Evolutionary conservation across 2,113 vertebrate species (phyloP).

Genomic region (Psephotus haematonotus): DNA sequence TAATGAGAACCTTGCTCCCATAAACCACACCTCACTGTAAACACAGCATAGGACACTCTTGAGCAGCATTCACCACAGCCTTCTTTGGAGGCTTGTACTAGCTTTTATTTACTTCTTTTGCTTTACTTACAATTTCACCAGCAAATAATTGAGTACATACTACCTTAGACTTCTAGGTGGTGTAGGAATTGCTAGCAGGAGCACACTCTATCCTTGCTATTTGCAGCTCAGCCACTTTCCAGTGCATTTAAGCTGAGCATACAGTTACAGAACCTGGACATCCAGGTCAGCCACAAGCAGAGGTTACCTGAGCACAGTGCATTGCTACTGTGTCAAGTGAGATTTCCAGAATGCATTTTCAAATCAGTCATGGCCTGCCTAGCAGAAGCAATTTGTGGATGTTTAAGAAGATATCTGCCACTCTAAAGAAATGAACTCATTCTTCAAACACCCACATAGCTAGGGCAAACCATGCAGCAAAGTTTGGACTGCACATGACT

Average conservation of each 20-base stretch:
- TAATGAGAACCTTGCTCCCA: not conserved
- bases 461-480: not conserved
- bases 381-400: not conserved
- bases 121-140: not conserved
- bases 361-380: not conserved
- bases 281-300: not conserved
- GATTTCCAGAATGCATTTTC: not conserved
- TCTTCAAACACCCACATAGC: not conserved
- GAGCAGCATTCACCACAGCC: not conserved
- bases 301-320: not conserved
- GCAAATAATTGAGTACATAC: not conserved
- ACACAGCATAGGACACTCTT: not conserved
- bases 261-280: not conserved
- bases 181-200: not conserved
- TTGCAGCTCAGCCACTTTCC: too few species aligned
- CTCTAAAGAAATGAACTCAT: not conserved
- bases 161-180: not conserved
- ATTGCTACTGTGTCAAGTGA: not conserved
- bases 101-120: not conserved
- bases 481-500: not conserved
- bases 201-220: not conserved
- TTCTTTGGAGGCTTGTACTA: not conserved
- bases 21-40: not conserved
- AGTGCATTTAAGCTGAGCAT: fast-evolving
- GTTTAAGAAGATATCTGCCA: not conserved